Conservation (phyloP, 2,113 vertebrate species). For the Vimba vimba region DNA sequence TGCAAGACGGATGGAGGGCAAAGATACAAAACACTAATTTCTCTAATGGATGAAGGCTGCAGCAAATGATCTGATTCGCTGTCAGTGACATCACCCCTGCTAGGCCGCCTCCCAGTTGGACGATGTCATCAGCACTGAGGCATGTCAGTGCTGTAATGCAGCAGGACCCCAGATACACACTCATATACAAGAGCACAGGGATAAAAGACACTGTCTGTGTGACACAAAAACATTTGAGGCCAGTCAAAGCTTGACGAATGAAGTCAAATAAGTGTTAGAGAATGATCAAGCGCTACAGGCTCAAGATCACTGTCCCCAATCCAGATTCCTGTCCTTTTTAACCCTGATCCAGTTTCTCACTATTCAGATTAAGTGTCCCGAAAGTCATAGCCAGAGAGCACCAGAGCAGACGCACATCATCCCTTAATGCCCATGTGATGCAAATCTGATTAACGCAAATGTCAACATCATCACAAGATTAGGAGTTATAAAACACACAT, state of each 20-base stretch:
- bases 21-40: background rate
- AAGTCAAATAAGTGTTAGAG: background rate
- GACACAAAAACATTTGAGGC: background rate
- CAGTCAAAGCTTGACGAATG: background rate
- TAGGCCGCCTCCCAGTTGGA: conserved; percentile 54
- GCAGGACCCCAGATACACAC: conserved; percentile 54
- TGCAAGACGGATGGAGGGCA: background rate
- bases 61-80: conserved; percentile 65
- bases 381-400: background rate
- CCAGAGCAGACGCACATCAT: conserved; percentile 6
- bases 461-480: conserved; percentile 31
- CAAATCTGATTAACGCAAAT: conserved; percentile 30
- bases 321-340: conserved; percentile 14
- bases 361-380: conserved; percentile 36
- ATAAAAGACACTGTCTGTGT: background rate
- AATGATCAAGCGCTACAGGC: background rate
- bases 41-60: conserved; percentile 29
- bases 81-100: conserved; percentile 71
- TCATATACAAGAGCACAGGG: conserved; percentile 15
- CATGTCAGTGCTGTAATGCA: conserved; percentile 78
- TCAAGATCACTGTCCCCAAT: conserved; percentile 26
- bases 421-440: background rate
- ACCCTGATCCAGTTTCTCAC: conserved; percentile 29
- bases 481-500: conserved; percentile 26
- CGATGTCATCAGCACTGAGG: conserved; percentile 75